Evolutionary conservation across 1,140 invertebrate species (phyloP), one percentile per base, ranked within the genome.

Genomic region (Riptortus pedestris): DNA sequence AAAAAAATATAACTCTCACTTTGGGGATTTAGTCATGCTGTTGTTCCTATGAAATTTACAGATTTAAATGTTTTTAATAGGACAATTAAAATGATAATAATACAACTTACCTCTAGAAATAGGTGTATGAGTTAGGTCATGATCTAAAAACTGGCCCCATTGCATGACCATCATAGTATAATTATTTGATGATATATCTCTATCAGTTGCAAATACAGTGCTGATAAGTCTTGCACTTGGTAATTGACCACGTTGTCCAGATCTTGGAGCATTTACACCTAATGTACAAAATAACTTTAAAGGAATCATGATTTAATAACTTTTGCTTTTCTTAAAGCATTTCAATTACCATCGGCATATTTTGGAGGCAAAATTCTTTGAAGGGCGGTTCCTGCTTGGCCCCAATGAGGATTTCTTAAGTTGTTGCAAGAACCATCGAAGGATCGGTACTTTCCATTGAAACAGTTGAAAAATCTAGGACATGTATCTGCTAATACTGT

Each of bases 341-440:
- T n/a, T n/a, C n/a, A n/a, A n/a, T n/a, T 78, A 76, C 77, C 77
- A 65, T 79, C 77, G 16, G 66, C 72, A 65, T 79, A 79, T 60
- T 74, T 74, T 1, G 76, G 74, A 33, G 74, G 72, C 24, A 79
- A 69, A 51, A 78, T 72, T 43, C 77, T 67, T 61, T 78, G 75
- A 20, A 77, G 70, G n/a, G 75, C 73, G 11, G 73, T 72, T 51
- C 71, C 71, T 11, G 73, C 71, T 48, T 70, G 71, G 5, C 80
- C 80, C 79, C 79, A 81, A 20, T 74, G 73, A 1, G 77, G 76
- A 67, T 79, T 72, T 31, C 72, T 43, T 4, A 79, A 64, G 67
- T 81, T 81, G 71, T 81, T 81, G 69, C 80, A 81, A 27, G 74
- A 74, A 1, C 80, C 80, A 70, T 81, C 79, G 7, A 75, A 67